Evolutionary conservation across 2,113 vertebrate genomes (phyloP), one percentile per base, ranked within the genome.

Genomic region (Empidonax alnorum): DNA sequence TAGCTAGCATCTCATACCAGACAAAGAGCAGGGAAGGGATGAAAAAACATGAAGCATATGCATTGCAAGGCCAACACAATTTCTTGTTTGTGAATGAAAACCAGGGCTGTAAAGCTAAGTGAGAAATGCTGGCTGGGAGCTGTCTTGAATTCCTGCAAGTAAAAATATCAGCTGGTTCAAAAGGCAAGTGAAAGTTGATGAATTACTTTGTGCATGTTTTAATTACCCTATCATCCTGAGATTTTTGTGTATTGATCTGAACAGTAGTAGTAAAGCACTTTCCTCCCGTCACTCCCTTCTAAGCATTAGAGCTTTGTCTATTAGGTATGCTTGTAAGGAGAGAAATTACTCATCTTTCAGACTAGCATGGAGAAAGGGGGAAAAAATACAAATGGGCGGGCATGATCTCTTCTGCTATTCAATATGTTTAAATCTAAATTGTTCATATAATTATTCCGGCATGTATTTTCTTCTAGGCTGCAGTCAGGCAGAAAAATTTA

Each of bases 221-320:
- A 98, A 98, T 98, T 98, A 98, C 94, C 96, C 94, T 97, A 98
- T 97, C 97, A 98, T 97, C 97, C 96, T 96, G 98, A 98, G 97
- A 98, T 97, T 98, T 98, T 95, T 97, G 93, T 96, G 94, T 98
- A 98, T 98, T 96, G 97, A 98, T 98, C 97, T 97, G 96, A 97
- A 92, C 95, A 97, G 97, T 80, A 96, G 95, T 95, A 97, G 86
- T 96, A 98, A 97, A 97, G 93, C 21, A 18, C 75, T 96, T 94
- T 95, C 91, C 92, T 95, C 94, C 94, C 83, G 81, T 72, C 66
- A 90, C 93, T 94, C 92, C 86, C 83, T 92, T 94, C 79, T 63
- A 89, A 96, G 96, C 94, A 72, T 94, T 96, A 96, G 95, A 97
- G 97, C 96, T 94, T 96, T 97, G 96, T 96, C 94, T 94, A 95